Conservation (phyloP, 2,113 vertebrate genomes). For the Plestiodon gilberti region DNA sequence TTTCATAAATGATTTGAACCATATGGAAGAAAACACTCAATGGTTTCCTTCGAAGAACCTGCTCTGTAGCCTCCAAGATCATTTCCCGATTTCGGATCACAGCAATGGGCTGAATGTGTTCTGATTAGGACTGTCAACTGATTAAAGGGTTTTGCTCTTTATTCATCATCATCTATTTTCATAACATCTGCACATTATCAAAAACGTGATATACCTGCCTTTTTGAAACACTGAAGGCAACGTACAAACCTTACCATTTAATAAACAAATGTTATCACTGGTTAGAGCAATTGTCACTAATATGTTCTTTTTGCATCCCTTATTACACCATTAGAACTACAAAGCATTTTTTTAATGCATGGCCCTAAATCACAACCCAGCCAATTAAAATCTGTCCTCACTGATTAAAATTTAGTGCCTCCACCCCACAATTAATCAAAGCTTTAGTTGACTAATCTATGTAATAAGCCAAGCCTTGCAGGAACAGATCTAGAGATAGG, state of each 20-base stretch:
- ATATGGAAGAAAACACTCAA: conserved; percentile 56
- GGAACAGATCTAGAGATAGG: not conserved
- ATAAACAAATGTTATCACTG: not conserved
- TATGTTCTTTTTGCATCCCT: not conserved
- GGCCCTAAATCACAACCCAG: not conserved
- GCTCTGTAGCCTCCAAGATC: conserved; percentile 38
- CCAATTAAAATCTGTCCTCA: not conserved
- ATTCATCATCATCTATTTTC: not conserved
- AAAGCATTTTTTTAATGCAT: too few species aligned
- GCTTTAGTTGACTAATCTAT: not conserved
- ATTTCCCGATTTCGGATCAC: conserved; percentile 52
- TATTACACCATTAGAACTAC: too few species aligned
- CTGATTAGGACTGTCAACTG: not conserved
- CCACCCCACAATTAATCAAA: too few species aligned
- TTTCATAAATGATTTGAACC: conserved; percentile 66
- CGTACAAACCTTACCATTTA: not conserved
- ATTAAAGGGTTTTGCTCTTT: not conserved
- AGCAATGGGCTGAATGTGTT: conserved; percentile 24
- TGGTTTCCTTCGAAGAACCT: conserved; percentile 59
- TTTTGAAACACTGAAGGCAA: not conserved
- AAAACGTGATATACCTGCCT: not conserved
- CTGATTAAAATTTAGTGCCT: not conserved
- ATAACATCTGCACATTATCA: not conserved
- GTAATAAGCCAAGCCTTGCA: not conserved
- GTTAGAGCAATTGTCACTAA: not conserved